These are phyloP conservation scores for Eutolmus rufibarbis DNA, from an alignment of 2,888 invertebrate species.

Conservation along the genomic window DNA sequence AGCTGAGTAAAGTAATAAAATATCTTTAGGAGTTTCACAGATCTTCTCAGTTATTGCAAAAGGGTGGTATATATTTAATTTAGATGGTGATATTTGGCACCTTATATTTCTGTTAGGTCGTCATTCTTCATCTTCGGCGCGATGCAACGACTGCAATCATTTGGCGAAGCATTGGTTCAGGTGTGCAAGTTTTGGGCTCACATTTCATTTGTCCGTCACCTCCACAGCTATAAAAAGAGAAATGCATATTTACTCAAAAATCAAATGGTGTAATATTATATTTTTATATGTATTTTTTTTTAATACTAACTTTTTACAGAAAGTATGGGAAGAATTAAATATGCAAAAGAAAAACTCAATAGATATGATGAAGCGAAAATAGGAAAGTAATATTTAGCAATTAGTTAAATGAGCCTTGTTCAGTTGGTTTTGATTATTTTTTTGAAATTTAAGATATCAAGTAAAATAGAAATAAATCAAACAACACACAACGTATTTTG, in stretches of 20 bases:
- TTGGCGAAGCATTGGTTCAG: conserved; percentile 88
- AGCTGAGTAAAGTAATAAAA: conserved; percentile 44
- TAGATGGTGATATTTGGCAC: conserved; percentile 40
- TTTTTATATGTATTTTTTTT: too few relatives aligned
- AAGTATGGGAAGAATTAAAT: too few relatives aligned
- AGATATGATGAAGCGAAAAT: too few relatives aligned
- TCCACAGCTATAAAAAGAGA: conserved; percentile 73
- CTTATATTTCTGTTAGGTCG: conserved; percentile 44
- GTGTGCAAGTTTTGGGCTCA: conserved; percentile 88
- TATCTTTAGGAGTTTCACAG: conserved; percentile 12
- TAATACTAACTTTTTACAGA: too few relatives aligned
- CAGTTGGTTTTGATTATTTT: too few relatives aligned
- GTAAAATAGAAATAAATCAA: too few relatives aligned
- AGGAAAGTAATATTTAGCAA: too few relatives aligned
- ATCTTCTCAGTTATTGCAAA: conserved; percentile 29
- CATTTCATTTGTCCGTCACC: conserved; percentile 94
- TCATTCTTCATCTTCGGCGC: conserved; percentile 74
- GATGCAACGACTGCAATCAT: conserved; percentile 86
- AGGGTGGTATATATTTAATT: conserved; percentile 24
- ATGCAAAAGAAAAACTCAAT: too few relatives aligned
- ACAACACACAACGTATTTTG: too few relatives aligned
- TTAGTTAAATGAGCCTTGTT: too few relatives aligned
- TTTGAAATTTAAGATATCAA: too few relatives aligned
- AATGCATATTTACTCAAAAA: not conserved
- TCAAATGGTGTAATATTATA: too few relatives aligned